Evolutionary conservation across 2,888 invertebrate genomes (phyloP), one percentile per base, ranked within the genome.

Genomic region (Eristalis intricaria): DNA sequence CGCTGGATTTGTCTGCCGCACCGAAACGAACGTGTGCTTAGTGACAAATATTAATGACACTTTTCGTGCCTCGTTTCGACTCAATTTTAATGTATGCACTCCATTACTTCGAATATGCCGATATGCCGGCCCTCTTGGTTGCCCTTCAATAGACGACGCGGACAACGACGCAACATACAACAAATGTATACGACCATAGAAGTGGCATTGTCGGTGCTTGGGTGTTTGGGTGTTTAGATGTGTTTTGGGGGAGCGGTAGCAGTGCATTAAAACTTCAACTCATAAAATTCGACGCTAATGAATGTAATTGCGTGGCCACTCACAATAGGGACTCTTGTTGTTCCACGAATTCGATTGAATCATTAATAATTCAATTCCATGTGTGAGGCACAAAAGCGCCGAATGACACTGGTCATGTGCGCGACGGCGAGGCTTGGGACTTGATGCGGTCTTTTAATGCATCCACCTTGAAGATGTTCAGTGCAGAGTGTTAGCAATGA

Each of bases 21-120:
- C 58, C 65, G 32, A 8, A 65, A 69, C 69, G 78, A 80, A 81
- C 87, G 88, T 87, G 89, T 91, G 91, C 90, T 90, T 91, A 90
- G 91, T 91, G 91, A 91, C 91, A 91, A 91, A 91, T 91, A 91
- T 91, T 91, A 91, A 91, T 91, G 91, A 91, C 91, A 90, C 90
- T 91, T 91, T 91, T 91, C 91, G 91, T 91, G 88, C 89, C 90
- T 89, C 84, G 79, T 86, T 86, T 79, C 75, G 78, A 83, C 83
- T 86, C 83, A 86, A 71, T 83, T 86, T 86, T 86, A 86, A 86
- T 86, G 86, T 87, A 87, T 88, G 84, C 84, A 84, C 88, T 79
- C 78, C 76, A 85, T 86, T 80, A 82, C 84, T 78, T 73, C 76
- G 69, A 68, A 76, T 71, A 69, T 77, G 63, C 68, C 65, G 78